Evolutionary conservation across 2,113 vertebrate genomes (phyloP).

Genomic region (Burhinus oedicnemus): DNA sequence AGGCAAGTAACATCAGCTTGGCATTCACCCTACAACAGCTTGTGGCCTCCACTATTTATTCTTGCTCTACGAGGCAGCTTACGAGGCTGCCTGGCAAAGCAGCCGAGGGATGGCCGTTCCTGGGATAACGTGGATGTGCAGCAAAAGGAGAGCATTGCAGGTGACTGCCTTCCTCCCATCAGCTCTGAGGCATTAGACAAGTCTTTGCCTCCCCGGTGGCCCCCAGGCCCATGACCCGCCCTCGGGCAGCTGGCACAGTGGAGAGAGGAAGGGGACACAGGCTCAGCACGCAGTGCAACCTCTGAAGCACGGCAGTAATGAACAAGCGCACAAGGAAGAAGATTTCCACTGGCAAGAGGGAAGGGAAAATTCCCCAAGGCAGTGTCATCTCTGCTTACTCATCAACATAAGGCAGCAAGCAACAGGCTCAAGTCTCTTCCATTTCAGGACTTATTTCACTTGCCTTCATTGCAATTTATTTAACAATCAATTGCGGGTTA

Average conservation of each 20-base stretch:
- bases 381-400: neutral
- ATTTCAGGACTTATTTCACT: neutral
- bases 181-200: neutral
- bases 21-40: neutral
- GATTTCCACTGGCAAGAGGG: neutral
- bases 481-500: neutral
- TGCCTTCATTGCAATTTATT: neutral
- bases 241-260: accelerated
- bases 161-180: neutral
- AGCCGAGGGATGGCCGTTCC: neutral
- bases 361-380: neutral
- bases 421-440: neutral
- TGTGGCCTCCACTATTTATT: neutral
- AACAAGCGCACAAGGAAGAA: accelerated
- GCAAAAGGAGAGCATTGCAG: neutral
- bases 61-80: neutral
- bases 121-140: neutral
- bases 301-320: neutral
- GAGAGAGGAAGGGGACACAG: neutral
- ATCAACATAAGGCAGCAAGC: neutral
- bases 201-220: accelerated
- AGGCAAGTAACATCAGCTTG: neutral
- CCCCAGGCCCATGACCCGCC: neutral
- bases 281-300: neutral
- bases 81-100: neutral